phyloP scores from a whole-genome alignment of 2,113 vertebrate genomes.

The Peromyscus leucopus region DNA sequence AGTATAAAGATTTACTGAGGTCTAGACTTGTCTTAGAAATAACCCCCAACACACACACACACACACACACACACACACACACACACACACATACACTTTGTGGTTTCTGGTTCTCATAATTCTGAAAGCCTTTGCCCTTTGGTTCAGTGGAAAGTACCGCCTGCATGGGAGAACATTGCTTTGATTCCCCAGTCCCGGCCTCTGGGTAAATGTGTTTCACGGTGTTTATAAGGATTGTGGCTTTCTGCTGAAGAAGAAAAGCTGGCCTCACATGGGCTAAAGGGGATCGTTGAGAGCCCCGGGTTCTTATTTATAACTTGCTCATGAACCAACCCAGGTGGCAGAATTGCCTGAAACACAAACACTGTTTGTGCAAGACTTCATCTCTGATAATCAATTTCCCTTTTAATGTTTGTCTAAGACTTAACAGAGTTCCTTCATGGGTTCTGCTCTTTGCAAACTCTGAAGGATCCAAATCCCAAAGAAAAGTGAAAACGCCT shows the following conservation, averaged over 20 bases:
- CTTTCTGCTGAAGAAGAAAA: neutral
- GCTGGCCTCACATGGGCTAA: neutral
- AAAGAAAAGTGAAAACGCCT: constrained; percentile 36
- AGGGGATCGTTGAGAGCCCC: neutral
- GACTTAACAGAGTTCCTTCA: neutral
- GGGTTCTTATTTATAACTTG: constrained; percentile 13
- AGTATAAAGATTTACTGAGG: neutral
- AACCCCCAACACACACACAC: neutral
- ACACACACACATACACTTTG: neutral
- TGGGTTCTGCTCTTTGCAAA: neutral
- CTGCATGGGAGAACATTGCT: neutral
- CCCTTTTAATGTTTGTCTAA: constrained; percentile 25
- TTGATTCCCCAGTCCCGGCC: neutral
- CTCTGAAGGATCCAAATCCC: neutral
- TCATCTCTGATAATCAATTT: neutral
- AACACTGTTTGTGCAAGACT: constrained; percentile 52
- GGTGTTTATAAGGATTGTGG: neutral
- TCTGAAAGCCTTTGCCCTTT: neutral
- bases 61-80: neutral
- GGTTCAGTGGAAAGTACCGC: neutral
- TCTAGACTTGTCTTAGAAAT: neutral
- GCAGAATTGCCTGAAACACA: constrained; percentile 40
- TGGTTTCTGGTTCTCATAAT: neutral
- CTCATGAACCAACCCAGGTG: neutral
- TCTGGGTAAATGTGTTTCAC: neutral